These are phyloP conservation scores for Trisateles emortualis DNA, from an alignment of 2,888 invertebrate species.

Conservation along the genomic window DNA sequence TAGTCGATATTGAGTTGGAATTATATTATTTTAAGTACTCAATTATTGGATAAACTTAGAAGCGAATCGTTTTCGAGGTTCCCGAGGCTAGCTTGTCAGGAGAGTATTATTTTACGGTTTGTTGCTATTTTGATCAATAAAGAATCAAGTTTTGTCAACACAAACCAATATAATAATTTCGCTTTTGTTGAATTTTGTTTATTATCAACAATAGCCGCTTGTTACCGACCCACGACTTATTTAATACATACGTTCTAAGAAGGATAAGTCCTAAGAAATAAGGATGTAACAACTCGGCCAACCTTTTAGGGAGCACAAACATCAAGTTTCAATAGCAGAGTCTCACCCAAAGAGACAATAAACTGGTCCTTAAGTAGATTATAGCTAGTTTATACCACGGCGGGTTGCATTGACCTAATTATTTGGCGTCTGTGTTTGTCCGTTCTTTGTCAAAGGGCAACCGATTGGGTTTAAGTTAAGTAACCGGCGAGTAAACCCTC, in stretches of 20 bases:
- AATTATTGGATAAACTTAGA: slow-evolving; percentile 10
- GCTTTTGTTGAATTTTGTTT: too few relatives aligned
- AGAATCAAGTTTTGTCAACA: too few relatives aligned
- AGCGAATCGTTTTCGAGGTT: not conserved
- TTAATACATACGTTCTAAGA: too few relatives aligned
- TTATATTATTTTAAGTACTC: slow-evolving; percentile 19
- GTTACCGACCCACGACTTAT: too few relatives aligned
- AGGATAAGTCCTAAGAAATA: too few relatives aligned
- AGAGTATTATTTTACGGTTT: not conserved
- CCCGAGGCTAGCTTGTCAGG: not conserved
- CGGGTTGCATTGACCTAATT: slow-evolving; percentile 26
- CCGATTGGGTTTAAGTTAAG: slow-evolving; percentile 52
- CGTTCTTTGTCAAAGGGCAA: slow-evolving; percentile 44
- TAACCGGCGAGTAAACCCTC: slow-evolving; percentile 29
- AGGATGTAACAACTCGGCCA: too few relatives aligned
- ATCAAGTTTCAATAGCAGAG: not conserved
- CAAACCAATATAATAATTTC: too few relatives aligned
- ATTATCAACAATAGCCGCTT: too few relatives aligned
- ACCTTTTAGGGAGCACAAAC: not conserved
- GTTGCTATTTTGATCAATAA: not conserved
- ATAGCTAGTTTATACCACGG: slow-evolving; percentile 1
- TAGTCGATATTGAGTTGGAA: slow-evolving; percentile 13
- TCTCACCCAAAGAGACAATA: not conserved
- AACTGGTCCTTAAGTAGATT: slow-evolving; percentile 2
- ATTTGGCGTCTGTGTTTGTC: slow-evolving; percentile 12